Base-by-base conservation (phyloP, 2,888 invertebrate genomes). In the Melieria crassipennis region DNA sequence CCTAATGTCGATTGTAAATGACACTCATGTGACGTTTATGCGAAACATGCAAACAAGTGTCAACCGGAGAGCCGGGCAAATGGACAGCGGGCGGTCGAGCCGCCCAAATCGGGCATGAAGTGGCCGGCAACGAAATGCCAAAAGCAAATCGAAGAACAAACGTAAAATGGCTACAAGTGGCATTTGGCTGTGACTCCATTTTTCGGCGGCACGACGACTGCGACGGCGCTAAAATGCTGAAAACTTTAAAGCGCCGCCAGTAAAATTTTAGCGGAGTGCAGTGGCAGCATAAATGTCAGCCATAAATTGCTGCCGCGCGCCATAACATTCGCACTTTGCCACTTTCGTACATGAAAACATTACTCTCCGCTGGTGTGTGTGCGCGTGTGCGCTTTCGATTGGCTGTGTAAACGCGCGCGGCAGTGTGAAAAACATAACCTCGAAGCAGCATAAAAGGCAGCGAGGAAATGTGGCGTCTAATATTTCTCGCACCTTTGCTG, bases 21-120 rank as follows among this genome's bases (percentile, higher is more conserved):
- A 69, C 75, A 77, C 75, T 77, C 73, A 75, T 75, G 74, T 75
- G 76, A 73, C 76, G 73, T 72, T 73, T 76, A 75, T 75, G 70
- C 72, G 72, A 73, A 72, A 71, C 75, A 75, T 73, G 74, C 73
- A 73, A 75, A 72, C 76, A 76, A 73, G 52, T 52, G 52, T 52
- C 52, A 13, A 52, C 11, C 13, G 11, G 7, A 52, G 13, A 9
- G n/a, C 13, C 1, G 9, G 9, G 13, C 9, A 52, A 13, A 5
- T 9, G 52, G 13, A 5, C 13, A 11, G 9, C 13, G 52, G 13
- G n/a, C 52, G n/a, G n/a, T n/a, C 11, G 13, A 13, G 52, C 11
- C 4, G 13, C 11, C 9, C n/a, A 5, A n/a, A 52, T 2, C 50
- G 50, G 10, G 10, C 50, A 10, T 11, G 50, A 10, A 50, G 9